Evolutionary conservation across 2,113 vertebrate species (phyloP).

Genomic region (Xenopus tropicalis): UCB_Xtro_10.0 CM004450.2:112160001-112160500

Average conservation of each 20-base stretch:
- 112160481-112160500: too few relatives aligned
- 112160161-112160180: slow-evolving; percentile 35
- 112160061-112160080: slow-evolving; percentile 25
- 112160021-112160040: slow-evolving; percentile 1
- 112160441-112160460: too few relatives aligned
- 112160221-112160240: slow-evolving; percentile 30
- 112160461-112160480: too few relatives aligned
- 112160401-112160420: too few relatives aligned
- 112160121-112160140: slow-evolving; percentile 36
- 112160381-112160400: too few relatives aligned
- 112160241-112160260: slow-evolving; percentile 20
- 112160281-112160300: slow-evolving; percentile 12
- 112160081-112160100: slow-evolving; percentile 30
- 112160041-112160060: slow-evolving; percentile 21
- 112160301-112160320: neutral
- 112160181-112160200: slow-evolving; percentile 4
- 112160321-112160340: too few relatives aligned
- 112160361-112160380: too few relatives aligned
- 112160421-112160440: too few relatives aligned
- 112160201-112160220: slow-evolving; percentile 14
- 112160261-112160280: slow-evolving; percentile 23
- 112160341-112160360: too few relatives aligned
- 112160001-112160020: slow-evolving; percentile 17
- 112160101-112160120: slow-evolving; percentile 44
- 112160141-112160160: slow-evolving; percentile 44